Evolutionary conservation across 2,113 vertebrate genomes (phyloP).

Genomic region (Balaeniceps rex): DNA sequence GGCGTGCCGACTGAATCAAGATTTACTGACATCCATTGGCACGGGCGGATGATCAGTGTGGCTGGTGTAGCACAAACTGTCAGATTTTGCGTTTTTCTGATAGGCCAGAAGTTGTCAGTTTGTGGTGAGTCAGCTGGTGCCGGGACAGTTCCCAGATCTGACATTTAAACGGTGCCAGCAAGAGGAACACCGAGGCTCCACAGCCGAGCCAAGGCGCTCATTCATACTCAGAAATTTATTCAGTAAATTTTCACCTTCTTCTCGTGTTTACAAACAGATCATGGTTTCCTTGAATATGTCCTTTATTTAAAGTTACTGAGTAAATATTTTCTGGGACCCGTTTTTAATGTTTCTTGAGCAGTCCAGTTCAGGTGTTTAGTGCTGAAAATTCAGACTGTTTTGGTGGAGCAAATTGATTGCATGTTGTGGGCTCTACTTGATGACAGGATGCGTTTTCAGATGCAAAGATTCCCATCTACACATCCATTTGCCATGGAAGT

Average conservation of each 20-base stretch:
- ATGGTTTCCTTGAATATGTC: background rate
- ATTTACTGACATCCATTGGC: background rate
- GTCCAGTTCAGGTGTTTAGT: background rate
- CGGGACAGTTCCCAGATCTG: slow-evolving; percentile 12
- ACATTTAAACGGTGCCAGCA: slow-evolving; percentile 17
- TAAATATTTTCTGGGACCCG: background rate
- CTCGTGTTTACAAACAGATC: slow-evolving; percentile 5
- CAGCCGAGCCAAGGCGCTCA: background rate
- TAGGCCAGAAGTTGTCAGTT: slow-evolving; percentile 34
- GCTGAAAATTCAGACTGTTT: background rate
- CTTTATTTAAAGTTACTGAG: background rate
- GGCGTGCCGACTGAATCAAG: fast-evolving
- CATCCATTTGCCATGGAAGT: background rate
- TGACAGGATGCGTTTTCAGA: background rate
- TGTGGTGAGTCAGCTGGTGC: slow-evolving; percentile 16
- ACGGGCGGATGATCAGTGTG: background rate
- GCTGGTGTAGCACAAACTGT: background rate
- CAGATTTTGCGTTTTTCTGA: background rate
- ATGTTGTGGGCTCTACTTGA: background rate
- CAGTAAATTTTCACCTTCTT: background rate
- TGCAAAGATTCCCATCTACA: background rate
- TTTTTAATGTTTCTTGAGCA: background rate
- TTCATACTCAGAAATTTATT: background rate
- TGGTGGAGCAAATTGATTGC: background rate
- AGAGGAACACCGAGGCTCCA: background rate